These are phyloP conservation scores for Drosophila ambigua DNA, from an alignment of 1,140 invertebrate genomes.

Conservation along the genomic window DNA sequence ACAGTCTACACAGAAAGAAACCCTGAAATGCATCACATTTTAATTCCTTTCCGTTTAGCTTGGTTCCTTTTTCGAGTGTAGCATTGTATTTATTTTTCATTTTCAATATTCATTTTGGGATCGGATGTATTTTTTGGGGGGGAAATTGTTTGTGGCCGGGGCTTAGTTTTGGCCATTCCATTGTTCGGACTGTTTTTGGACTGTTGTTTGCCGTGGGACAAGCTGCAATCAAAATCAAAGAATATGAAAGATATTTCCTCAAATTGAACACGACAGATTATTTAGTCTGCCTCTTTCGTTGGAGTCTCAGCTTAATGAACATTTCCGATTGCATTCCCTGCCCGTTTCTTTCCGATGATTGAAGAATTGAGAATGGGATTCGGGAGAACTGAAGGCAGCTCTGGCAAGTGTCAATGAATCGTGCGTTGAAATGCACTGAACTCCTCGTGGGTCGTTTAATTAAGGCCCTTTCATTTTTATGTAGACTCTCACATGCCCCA, in stretches of 20 bases:
- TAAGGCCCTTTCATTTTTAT: not conserved
- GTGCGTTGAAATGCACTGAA: conserved; percentile 1
- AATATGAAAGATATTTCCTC: conserved; percentile 58
- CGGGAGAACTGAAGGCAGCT: not conserved
- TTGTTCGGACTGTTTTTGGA: conserved; percentile 31
- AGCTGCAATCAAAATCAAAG: conserved; percentile 58
- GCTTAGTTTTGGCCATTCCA: not conserved
- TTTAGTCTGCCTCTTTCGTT: conserved; percentile 17
- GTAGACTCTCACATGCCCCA: not conserved
- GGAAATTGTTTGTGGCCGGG: conserved; percentile 29
- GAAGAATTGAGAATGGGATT: not conserved
- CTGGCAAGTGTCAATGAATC: conserved; percentile 24
- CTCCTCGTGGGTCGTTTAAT: conserved; percentile 3
- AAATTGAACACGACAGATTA: conserved; percentile 68
- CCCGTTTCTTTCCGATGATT: not conserved
- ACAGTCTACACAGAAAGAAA: too few relatives aligned
- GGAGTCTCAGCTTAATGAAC: conserved; percentile 52
- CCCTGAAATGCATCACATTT: too few relatives aligned
- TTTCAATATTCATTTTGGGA: conserved; percentile 44
- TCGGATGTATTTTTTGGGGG: conserved; percentile 29
- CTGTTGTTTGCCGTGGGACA: conserved; percentile 51
- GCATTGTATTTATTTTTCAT: conserved; percentile 44
- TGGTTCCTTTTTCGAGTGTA: too few relatives aligned
- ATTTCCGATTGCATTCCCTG: conserved; percentile 17
- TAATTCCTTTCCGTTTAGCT: too few relatives aligned